Evolutionary conservation across 2,113 vertebrate species (phyloP), one percentile per base, ranked within the genome.

Genomic region (Neotoma lepida): DNA sequence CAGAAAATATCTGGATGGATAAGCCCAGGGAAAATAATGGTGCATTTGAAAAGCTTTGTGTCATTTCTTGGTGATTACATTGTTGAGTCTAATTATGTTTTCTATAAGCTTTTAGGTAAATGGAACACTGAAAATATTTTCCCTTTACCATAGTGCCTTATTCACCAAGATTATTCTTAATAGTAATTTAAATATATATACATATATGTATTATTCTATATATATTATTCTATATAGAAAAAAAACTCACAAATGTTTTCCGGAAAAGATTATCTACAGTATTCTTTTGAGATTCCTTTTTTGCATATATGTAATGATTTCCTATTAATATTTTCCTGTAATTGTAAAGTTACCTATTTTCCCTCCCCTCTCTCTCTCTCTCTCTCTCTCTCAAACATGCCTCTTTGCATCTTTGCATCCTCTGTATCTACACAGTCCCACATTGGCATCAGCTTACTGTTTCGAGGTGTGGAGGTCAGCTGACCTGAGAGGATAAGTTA

Each of bases 1-100:
- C 87, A 97, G 97, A 97, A 97, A 97, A 98, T 96, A 86, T 89
- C 93, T 94, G 77, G 26, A n/a, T 24, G 70, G 49, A 82, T 80
- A 92, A 97, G 91, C 93, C 94, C 94, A 96, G 92, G 97, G 93
- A 30, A 22, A 28, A 97, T 97, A 97, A 96, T 92, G 89, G 89
- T 95, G 96, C 94, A 97, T 89, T 97, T 98, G 95, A 97, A 98
- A 96, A 97, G 93, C 94, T 97, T 96, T 96, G 96, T 97, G 95
- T 20, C 91, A 96, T 97, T 96, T 97, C 96, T 94, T 95, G 82
- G 84, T 97, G 92, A 95, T 95, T 97, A 97, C 94, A 95, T 82
- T 89, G 96, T 70, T 92, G 92, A 95, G 56, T 97, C 92, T 95
- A 96, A 97, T 97, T 97, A 97, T 95, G 64, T 88, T 64, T 56